Percentiles rank a stretch among this genome's conserved stretches.
phyloP scores from a whole-genome alignment of 2,113 vertebrate genomes.

The Rostratula benghalensis region DNA sequence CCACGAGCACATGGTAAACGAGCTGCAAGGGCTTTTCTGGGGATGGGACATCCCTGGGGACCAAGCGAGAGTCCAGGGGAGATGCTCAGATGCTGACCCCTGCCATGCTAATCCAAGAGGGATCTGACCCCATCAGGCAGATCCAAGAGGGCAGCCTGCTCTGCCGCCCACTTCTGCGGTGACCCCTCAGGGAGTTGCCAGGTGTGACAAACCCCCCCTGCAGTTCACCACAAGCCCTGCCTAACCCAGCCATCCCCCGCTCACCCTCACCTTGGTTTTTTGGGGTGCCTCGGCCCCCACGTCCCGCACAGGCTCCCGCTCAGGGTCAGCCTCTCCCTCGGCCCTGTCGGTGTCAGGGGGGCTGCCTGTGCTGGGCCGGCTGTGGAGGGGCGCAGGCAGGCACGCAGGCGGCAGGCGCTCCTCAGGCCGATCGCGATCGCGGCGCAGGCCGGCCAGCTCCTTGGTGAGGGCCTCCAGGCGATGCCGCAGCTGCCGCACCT shows the following conservation, averaged over 20 bases:
- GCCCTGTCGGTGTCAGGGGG: fast-evolving
- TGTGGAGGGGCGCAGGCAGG: constrained; percentile 58
- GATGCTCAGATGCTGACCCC: background rate
- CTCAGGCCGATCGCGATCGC: constrained; percentile 83
- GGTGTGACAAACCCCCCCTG: background rate
- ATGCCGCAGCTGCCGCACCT: constrained; percentile 91
- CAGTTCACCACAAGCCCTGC: fast-evolving
- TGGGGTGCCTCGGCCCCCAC: constrained; percentile 78
- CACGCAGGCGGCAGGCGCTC: constrained; percentile 83
- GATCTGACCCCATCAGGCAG: background rate
- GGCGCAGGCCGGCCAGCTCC: constrained; percentile 86
- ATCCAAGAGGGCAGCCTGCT: too few species aligned
- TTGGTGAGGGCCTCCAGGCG: constrained; percentile 91
- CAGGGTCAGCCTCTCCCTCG: constrained; percentile 64
- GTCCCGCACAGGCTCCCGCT: constrained; percentile 90
- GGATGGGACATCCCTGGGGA: background rate
- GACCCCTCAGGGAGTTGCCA: fast-evolving
- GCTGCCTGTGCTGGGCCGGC: background rate
- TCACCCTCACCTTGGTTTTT: constrained; percentile 66
- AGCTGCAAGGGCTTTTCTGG: background rate
- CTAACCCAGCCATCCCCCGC: fast-evolving
- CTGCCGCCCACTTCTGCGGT: fast-evolving
- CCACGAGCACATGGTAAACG: fast-evolving
- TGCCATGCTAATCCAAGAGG: background rate
- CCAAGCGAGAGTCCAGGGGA: fast-evolving